Conservation (phyloP, 2,797 vertebrate genomes). For the Eidolon dupreanum region DNA sequence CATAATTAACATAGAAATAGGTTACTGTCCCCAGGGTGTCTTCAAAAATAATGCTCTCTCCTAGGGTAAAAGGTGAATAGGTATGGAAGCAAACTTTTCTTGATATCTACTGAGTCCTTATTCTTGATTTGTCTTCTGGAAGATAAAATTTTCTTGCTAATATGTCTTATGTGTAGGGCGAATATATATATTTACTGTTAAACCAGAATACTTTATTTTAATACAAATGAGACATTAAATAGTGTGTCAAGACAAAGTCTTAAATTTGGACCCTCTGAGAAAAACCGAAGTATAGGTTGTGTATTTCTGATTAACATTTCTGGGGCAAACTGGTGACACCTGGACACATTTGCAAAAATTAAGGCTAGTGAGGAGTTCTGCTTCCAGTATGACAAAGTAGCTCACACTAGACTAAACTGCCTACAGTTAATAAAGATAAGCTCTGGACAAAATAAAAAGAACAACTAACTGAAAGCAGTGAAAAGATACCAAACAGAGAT, state of each 20-base stretch:
- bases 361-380: background rate
- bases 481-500: background rate
- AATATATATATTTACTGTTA: background rate
- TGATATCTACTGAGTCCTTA: conserved; percentile 11
- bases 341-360: background rate
- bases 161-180: background rate
- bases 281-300: background rate
- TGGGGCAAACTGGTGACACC: background rate
- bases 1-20: conserved; percentile 81
- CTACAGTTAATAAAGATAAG: background rate
- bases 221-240: background rate
- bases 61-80: conserved; percentile 48
- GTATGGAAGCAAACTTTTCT: conserved; percentile 35
- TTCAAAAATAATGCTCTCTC: conserved; percentile 47
- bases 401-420: background rate
- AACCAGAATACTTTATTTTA: background rate
- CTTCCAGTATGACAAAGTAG: background rate
- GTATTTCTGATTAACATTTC: background rate
- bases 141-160: conserved; percentile 38
- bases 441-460: background rate
- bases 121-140: conserved; percentile 47
- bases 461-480: background rate
- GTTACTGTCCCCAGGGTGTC: conserved; percentile 62
- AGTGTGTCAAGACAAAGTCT: background rate
- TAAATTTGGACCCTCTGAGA: background rate